Evolutionary conservation across 2,113 vertebrate species (phyloP).

Genomic region (Dolichallabes microphthalmus): DNA sequence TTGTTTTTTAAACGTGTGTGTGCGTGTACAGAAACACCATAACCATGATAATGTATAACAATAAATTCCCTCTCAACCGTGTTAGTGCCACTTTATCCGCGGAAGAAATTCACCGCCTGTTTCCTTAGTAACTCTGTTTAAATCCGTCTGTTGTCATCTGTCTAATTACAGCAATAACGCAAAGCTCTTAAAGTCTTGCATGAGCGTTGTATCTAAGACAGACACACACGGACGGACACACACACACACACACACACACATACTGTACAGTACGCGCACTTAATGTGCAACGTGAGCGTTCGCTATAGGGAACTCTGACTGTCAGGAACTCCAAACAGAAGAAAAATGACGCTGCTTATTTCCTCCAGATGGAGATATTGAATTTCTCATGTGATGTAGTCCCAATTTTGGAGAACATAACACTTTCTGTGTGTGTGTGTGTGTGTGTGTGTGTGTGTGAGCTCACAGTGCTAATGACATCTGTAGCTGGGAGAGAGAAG

Average conservation of each 20-base stretch:
- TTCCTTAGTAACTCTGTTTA: slow-evolving; percentile 41
- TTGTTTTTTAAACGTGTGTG: too few relatives aligned
- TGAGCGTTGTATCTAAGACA: slow-evolving; percentile 46
- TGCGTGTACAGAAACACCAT: not conserved
- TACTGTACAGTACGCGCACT: not conserved
- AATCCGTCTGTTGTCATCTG: slow-evolving; percentile 37
- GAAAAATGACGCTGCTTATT: slow-evolving; percentile 54
- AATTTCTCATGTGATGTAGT: slow-evolving; percentile 59
- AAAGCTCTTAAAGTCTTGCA: slow-evolving; percentile 42
- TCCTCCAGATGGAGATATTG: slow-evolving; percentile 52
- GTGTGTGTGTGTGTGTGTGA: slow-evolving; percentile 27
- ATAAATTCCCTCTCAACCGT: not conserved
- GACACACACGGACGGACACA: slow-evolving; percentile 25
- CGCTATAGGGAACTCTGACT: slow-evolving; percentile 31
- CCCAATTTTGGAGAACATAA: slow-evolving; percentile 54
- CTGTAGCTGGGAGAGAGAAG: slow-evolving; percentile 53
- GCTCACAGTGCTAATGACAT: slow-evolving; percentile 58
- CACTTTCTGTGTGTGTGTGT: slow-evolving; percentile 29
- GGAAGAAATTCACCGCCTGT: slow-evolving; percentile 7
- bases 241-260: slow-evolving; percentile 36
- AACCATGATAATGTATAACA: not conserved
- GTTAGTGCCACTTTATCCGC: not conserved
- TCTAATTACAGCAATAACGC: slow-evolving; percentile 49
- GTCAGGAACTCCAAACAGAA: slow-evolving; percentile 49
- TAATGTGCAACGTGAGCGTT: not conserved